Conservation (phyloP, 1,140 invertebrate species). For the Gryon sp. region DNA sequence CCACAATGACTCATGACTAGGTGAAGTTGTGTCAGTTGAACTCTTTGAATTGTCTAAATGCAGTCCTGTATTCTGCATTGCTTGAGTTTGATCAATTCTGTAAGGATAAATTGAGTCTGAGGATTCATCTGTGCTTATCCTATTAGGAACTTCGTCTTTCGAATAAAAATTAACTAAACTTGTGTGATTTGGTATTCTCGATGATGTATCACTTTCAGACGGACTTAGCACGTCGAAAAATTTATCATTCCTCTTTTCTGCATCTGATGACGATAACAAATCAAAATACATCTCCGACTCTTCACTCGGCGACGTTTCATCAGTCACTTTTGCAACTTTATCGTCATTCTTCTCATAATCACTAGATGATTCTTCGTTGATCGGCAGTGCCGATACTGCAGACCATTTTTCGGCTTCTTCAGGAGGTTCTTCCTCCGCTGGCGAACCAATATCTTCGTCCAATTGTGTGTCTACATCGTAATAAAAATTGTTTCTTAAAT, state of each 20-base stretch:
- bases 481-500: constrained; percentile 79
- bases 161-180: too few relatives aligned
- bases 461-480: constrained; percentile 82
- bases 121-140: constrained; percentile 58
- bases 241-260: constrained; percentile 66
- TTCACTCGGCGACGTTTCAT: constrained; percentile 72
- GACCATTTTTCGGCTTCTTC: constrained; percentile 67
- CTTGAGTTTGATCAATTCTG: neutral
- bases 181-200: constrained; percentile 1
- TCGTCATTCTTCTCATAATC: constrained; percentile 45
- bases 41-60: constrained; percentile 68
- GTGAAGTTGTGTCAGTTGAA: constrained; percentile 71
- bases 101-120: constrained; percentile 67
- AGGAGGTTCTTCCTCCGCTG: constrained; percentile 81
- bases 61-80: neutral
- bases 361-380: constrained; percentile 44
- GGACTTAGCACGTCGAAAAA: constrained; percentile 69
- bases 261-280: constrained; percentile 74
- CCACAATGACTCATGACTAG: constrained; percentile 73
- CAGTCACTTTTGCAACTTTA: neutral
- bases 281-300: constrained; percentile 81
- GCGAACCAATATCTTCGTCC: constrained; percentile 83
- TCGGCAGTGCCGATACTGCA: constrained; percentile 55
- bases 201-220: constrained; percentile 65
- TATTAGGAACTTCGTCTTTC: constrained; percentile 28